Conservation (phyloP, 2,113 vertebrate genomes). For the Hippolais icterina region DNA sequence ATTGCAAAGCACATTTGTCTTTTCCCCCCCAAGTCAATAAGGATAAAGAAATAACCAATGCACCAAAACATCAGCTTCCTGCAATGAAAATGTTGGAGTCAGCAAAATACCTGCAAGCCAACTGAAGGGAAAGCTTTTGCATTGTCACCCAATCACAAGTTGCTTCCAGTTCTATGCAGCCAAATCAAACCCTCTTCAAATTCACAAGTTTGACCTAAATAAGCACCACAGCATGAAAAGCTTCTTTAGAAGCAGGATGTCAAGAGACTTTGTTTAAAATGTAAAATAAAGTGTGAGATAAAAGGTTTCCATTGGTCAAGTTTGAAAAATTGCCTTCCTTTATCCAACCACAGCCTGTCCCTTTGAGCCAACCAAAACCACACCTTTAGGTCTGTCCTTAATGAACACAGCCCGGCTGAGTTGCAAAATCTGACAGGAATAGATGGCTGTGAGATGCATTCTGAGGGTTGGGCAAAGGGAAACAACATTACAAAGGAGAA, state of each 20-base stretch:
- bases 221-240: slow-evolving; percentile 76
- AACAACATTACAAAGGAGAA: slow-evolving; percentile 36
- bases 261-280: slow-evolving; percentile 54
- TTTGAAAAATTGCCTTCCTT: slow-evolving; percentile 72
- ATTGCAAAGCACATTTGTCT: slow-evolving; percentile 67
- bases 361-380: slow-evolving; percentile 59
- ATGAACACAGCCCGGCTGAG: slow-evolving; percentile 43
- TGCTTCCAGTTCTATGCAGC: slow-evolving; percentile 70
- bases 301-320: slow-evolving; percentile 75
- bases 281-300: slow-evolving; percentile 62
- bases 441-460: slow-evolving; percentile 45
- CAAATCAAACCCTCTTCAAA: slow-evolving; percentile 68
- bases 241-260: slow-evolving; percentile 67
- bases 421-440: background rate
- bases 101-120: slow-evolving; percentile 72
- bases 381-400: slow-evolving; percentile 40
- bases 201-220: slow-evolving; percentile 74
- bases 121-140: slow-evolving; percentile 54
- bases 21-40: slow-evolving; percentile 54
- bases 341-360: slow-evolving; percentile 67
- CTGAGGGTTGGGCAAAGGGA: background rate
- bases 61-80: slow-evolving; percentile 70
- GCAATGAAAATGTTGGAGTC: slow-evolving; percentile 28
- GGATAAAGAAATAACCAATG: slow-evolving; percentile 64
- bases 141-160: slow-evolving; percentile 55